Conservation (phyloP, 2,797 vertebrate genomes). For the Novumbra hubbsi region DNA sequence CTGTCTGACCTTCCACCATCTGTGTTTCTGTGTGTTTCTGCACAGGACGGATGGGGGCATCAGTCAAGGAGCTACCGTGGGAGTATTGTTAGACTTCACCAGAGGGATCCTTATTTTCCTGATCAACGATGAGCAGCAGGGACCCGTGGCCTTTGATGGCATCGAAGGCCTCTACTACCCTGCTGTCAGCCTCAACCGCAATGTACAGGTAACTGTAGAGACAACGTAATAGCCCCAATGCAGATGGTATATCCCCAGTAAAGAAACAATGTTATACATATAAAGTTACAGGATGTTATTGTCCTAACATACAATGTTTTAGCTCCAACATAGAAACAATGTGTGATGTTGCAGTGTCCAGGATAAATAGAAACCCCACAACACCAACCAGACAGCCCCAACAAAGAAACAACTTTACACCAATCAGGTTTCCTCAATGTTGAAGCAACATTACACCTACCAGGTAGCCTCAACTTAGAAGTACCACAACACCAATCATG, state of each 20-base stretch:
- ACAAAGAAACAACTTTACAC: neutral
- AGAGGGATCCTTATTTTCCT: slow-evolving; percentile 91
- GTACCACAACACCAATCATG: neutral
- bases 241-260: neutral
- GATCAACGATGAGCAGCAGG: slow-evolving; percentile 97
- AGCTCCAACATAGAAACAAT: neutral
- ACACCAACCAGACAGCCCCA: neutral
- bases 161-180: slow-evolving; percentile 93
- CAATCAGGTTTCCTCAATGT: neutral
- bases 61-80: slow-evolving; percentile 88
- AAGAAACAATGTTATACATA: neutral
- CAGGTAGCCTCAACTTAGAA: neutral
- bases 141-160: slow-evolving; percentile 91
- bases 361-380: neutral
- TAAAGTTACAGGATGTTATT: neutral
- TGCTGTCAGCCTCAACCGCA: slow-evolving; percentile 95
- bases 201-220: slow-evolving; percentile 87
- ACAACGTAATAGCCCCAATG: neutral
- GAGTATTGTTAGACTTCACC: slow-evolving; percentile 89
- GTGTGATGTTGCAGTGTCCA: neutral
- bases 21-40: neutral
- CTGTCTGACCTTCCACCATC: neutral
- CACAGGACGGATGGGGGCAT: slow-evolving; percentile 93
- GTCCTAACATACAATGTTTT: neutral
- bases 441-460: neutral